A percentile compares a stretch with the other conserved stretches of the same genome.
phyloP scores from a whole-genome alignment of 1,140 invertebrate genomes.

The Atta cephalotes region DNA sequence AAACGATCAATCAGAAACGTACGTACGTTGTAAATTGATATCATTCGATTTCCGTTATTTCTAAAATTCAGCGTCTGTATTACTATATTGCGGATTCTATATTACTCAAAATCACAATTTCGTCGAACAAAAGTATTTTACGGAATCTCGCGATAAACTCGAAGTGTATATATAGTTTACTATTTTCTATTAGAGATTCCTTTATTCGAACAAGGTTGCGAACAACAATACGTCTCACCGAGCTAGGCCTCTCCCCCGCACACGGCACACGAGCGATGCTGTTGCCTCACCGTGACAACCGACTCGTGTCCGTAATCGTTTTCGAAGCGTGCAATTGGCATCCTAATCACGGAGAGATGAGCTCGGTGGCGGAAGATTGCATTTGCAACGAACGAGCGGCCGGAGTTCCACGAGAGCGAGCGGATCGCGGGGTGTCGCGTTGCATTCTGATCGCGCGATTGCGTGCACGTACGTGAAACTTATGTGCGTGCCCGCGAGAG shows the following conservation, averaged over 20 bases:
- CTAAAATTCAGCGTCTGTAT: not conserved
- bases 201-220: not conserved
- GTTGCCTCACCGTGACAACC: conserved; percentile 34
- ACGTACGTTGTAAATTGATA: not conserved
- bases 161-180: no score
- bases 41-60: not conserved
- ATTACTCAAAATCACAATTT: not conserved
- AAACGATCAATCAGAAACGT: conserved; percentile 27
- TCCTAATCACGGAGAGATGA: conserved; percentile 62
- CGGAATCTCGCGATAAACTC: not conserved
- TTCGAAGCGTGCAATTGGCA: conserved; percentile 51
- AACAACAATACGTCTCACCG: conserved; percentile 38
- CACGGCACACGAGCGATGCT: conserved; percentile 46
- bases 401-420: conserved; percentile 67
- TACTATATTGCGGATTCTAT: not conserved
- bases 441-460: conserved; percentile 70
- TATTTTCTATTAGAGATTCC: not conserved
- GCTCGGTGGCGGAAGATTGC: conserved; percentile 55
- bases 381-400: conserved; percentile 58
- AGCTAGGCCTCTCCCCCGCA: conserved; percentile 49
- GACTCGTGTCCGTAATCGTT: conserved; percentile 54
- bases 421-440: conserved; percentile 65
- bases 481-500: conserved; percentile 63
- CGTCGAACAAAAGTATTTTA: not conserved
- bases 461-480: conserved; percentile 47